Evolutionary conservation across 2,888 invertebrate genomes (phyloP).

Genomic region (Epirrhoe tristata): DNA sequence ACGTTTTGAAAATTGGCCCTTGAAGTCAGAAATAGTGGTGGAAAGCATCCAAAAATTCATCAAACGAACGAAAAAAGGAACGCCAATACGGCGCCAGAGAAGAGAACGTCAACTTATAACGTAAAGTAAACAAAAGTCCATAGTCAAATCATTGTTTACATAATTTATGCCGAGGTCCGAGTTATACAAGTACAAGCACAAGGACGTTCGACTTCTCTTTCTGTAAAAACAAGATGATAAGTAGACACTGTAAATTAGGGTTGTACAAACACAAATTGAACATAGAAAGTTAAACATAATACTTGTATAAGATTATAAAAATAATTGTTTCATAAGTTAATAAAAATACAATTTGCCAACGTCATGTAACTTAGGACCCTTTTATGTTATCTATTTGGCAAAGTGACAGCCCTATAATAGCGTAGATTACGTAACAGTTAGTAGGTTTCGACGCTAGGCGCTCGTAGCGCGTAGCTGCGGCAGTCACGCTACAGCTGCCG

Average conservation of each 20-base stretch:
- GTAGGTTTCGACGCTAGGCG: slow-evolving; percentile 25
- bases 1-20: too few relatives aligned
- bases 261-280: neutral
- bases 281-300: neutral
- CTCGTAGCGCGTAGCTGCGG: slow-evolving; percentile 62
- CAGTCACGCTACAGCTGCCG: slow-evolving; percentile 77
- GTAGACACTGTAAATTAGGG: neutral
- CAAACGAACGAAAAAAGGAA: too few relatives aligned
- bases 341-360: too few relatives aligned
- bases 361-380: too few relatives aligned
- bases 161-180: neutral
- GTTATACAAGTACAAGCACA: neutral
- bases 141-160: neutral
- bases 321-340: neutral
- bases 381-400: slow-evolving; percentile 4
- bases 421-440: slow-evolving; percentile 34
- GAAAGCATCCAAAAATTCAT: too few relatives aligned
- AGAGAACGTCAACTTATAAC: neutral
- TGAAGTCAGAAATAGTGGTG: too few relatives aligned
- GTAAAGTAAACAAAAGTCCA: neutral
- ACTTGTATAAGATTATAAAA: too few relatives aligned
- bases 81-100: neutral
- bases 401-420: slow-evolving; percentile 8
- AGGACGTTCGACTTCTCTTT: neutral
- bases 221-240: slow-evolving; percentile 4